A percentile compares a stretch with the other conserved stretches of the same genome.
Conservation (phyloP, 2,797 vertebrate species). For the Macropodus opercularis region DNA sequence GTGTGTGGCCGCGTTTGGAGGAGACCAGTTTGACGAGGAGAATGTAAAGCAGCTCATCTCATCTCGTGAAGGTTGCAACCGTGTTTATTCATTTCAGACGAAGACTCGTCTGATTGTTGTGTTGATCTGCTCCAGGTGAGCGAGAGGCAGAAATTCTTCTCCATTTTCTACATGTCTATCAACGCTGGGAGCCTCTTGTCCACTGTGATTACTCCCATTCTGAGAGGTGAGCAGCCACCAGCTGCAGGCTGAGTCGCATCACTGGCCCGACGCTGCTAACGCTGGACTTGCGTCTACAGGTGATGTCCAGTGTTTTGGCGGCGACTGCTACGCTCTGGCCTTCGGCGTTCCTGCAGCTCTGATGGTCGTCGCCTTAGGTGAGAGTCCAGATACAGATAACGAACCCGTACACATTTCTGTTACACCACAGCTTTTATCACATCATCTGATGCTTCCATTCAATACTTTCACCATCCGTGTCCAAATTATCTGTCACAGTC, state of each 20-base stretch:
- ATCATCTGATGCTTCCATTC: not conserved
- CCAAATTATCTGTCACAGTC: not conserved
- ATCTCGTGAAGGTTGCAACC: no score
- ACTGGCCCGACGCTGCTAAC: not conserved
- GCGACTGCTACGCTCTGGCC: conserved; percentile 93
- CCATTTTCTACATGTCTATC: conserved; percentile 97
- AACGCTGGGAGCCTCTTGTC: conserved; percentile 96
- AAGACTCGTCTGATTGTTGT: not conserved
- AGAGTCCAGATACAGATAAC: no score
- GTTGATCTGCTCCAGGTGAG: conserved; percentile 71
- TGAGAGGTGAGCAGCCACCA: conserved; percentile 85
- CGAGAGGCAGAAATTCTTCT: conserved; percentile 95
- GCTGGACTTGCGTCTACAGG: conserved; percentile 73
- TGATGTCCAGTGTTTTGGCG: conserved; percentile 93
- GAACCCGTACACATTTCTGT: no score
- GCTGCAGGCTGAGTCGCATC: not conserved
- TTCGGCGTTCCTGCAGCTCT: conserved; percentile 93
- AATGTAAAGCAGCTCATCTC: conserved; percentile 81
- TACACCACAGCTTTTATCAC: no score
- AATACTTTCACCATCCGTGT: not conserved
- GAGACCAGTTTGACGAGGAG: conserved; percentile 95
- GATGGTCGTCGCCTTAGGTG: conserved; percentile 92
- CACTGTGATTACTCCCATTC: conserved; percentile 91
- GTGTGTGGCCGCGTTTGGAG: conserved; percentile 96
- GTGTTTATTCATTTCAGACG: no score